Percentiles rank a stretch among this genome's conserved stretches.
These are phyloP conservation scores for Platycnemis pennipes DNA, from an alignment of 2,888 invertebrate genomes.

Conservation along the genomic window DNA sequence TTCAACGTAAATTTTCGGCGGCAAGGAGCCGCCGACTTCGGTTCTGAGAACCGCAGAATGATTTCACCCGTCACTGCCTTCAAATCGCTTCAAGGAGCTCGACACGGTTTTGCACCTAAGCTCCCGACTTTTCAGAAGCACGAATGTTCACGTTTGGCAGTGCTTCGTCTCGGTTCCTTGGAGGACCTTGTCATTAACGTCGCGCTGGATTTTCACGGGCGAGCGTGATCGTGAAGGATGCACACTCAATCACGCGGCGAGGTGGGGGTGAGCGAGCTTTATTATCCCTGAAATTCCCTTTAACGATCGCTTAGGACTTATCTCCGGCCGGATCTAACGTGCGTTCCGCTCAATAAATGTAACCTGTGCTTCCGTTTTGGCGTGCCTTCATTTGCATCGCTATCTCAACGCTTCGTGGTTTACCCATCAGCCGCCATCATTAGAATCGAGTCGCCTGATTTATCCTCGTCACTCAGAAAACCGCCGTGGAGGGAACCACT, in stretches of 20 bases:
- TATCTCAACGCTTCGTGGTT: not conserved
- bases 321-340: not conserved
- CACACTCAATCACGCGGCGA: not conserved
- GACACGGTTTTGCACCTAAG: not conserved
- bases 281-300: conserved; percentile 1
- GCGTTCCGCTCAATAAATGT: conserved; percentile 1
- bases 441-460: conserved; percentile 3
- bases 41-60: too few relatives aligned
- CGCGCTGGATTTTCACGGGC: not conserved
- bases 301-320: not conserved
- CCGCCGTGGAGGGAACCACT: too few relatives aligned
- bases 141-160: not conserved
- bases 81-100: too few relatives aligned
- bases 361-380: conserved; percentile 5
- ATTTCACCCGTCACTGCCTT: too few relatives aligned
- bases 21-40: too few relatives aligned
- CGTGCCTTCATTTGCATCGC: conserved; percentile 33
- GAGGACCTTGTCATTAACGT: not conserved
- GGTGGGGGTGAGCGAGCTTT: not conserved
- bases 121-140: not conserved
- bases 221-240: not conserved
- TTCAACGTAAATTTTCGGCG: too few relatives aligned
- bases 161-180: not conserved
- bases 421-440: not conserved
- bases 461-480: too few relatives aligned